Conservation (phyloP, 2,797 vertebrate species). For the Arctocebus calabarensis region DNA sequence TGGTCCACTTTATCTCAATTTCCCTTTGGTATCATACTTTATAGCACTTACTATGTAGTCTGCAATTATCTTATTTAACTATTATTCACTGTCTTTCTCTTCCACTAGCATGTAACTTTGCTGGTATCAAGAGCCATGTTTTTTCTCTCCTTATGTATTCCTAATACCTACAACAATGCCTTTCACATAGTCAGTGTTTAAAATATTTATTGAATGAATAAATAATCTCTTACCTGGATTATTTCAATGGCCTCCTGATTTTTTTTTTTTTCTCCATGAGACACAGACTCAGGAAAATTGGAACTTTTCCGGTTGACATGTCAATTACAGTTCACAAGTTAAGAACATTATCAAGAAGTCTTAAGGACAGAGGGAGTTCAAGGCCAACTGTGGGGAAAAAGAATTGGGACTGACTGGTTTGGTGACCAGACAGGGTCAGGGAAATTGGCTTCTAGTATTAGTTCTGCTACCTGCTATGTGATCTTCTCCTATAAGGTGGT, state of each 20-base stretch:
- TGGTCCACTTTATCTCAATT: neutral
- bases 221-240: neutral
- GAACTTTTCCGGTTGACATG: neutral
- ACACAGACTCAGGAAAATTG: neutral
- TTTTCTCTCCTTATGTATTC: neutral
- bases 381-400: neutral
- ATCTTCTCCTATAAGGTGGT: neutral
- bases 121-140: neutral
- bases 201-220: conserved; percentile 31
- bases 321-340: neutral
- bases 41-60: neutral
- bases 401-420: neutral
- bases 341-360: conserved; percentile 31
- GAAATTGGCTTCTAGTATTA: neutral
- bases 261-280: neutral
- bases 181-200: conserved; percentile 28
- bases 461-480: neutral
- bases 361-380: neutral
- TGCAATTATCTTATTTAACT: neutral
- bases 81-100: neutral
- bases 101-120: neutral
- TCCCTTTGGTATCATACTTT: neutral
- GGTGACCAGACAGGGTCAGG: neutral
- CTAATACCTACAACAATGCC: neutral
- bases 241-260: neutral